phyloP scores from a whole-genome alignment of 2,113 vertebrate genomes.

The Agapornis roseicollis region DNA sequence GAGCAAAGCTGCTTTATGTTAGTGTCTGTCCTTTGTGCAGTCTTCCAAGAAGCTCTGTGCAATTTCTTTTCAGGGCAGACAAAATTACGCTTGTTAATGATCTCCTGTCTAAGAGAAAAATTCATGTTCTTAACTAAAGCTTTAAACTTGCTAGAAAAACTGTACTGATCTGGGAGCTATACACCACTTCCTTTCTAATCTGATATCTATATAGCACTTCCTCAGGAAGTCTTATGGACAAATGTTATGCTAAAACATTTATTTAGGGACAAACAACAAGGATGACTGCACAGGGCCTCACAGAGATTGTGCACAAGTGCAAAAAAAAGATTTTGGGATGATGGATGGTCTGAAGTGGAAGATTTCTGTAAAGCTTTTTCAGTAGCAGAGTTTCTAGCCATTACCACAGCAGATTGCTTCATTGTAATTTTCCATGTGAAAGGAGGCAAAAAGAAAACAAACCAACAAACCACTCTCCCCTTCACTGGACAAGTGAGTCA shows the following conservation, averaged over 20 bases:
- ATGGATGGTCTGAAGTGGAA: not conserved
- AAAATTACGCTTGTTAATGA: conserved; percentile 30
- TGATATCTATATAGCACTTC: not conserved
- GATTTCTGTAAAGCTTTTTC: not conserved
- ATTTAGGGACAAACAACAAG: not conserved
- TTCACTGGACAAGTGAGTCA: conserved; percentile 35
- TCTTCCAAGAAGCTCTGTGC: not conserved
- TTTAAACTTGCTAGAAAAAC: not conserved
- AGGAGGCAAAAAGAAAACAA: not conserved
- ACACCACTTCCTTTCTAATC: not conserved
- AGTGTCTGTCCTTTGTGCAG: not conserved
- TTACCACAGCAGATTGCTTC: not conserved
- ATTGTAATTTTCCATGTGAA: not conserved
- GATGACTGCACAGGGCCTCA: not conserved
- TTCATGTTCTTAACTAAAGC: not conserved
- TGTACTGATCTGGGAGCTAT: not conserved
- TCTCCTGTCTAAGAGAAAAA: not conserved
- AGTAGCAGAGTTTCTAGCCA: not conserved
- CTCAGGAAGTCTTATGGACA: not conserved
- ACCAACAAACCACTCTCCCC: not conserved
- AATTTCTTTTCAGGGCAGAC: conserved; percentile 3
- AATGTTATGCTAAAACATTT: not conserved
- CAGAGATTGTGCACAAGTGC: not conserved
- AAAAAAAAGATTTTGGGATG: not conserved
- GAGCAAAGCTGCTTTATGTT: not conserved